Evolutionary conservation across 2,797 vertebrate species (phyloP), one percentile per base, ranked within the genome.

Genomic region (Centropyge bicolor): DNA sequence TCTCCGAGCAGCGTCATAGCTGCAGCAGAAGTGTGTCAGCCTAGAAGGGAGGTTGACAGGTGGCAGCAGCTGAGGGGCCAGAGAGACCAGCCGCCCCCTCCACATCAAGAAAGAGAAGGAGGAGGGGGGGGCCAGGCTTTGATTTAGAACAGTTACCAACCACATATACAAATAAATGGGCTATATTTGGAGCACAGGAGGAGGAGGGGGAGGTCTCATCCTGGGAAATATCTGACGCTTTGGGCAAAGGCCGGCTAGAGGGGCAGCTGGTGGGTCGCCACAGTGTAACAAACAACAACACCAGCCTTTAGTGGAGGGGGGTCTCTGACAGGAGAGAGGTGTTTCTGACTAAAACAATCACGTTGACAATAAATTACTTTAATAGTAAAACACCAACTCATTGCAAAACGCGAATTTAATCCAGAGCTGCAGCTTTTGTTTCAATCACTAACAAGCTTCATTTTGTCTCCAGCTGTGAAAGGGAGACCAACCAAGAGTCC

Each of bases 131-230:
- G 76, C 88, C 82, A 74, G 84, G 90, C 91, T 93, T 95, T 95
- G 94, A 96, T 96, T 96, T 96, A 96, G 96, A 96, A 92, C 92
- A 88, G 95, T 96, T 96, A 96, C 96, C 94, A 96, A 92, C 93
- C 88, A 92, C 93, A 92, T 80, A 94, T 92, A 95, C 94, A 95
- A 96, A 96, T 95, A 95, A 94, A 95, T 93, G 82, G 40, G 69
- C 83, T 95, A 96, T 87, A 91, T 94, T 93, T 94, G 94, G 91
- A 89, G 68, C 78, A 70, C 56, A 82, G 79, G 72, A 61, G 76
- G 66, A 71, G 70, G 27, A 54, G 70, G 80, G 74, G 73, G 70
- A 73, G 78, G 74, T 46, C 69, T 86, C 61, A 81, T 91, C 87
- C 91, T 83, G 78, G 82, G 73, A 89, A 91, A 91, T 92, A 93